Evolutionary conservation across 2,113 vertebrate genomes (phyloP), one percentile per base, ranked within the genome.

Genomic region (Gnathonemus longibarbis): DNA sequence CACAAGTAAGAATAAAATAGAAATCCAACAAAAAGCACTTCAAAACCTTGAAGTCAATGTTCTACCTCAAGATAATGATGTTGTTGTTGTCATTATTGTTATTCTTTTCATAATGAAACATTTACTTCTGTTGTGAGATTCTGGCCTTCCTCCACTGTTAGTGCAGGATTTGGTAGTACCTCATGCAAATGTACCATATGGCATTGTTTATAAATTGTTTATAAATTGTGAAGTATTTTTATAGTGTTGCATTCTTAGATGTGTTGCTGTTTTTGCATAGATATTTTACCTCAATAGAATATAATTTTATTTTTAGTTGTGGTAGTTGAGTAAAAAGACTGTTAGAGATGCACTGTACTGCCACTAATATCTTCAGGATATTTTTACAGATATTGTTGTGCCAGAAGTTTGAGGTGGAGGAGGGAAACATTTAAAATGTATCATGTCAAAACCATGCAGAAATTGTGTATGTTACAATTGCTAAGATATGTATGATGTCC

Each of bases 31-130:
- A 96, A 94, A 97, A 97, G 97, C 96, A 97, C 97, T 97, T 98
- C 97, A 96, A 97, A 96, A 97, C 96, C 95, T 96, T 97, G 97
- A 98, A 97, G 97, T 97, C 94, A 96, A 97, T 97, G 93, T 95
- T 98, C 98, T 99, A 99, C 98, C 98, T 99, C 98, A 98, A 97
- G 96, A 95, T 94, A 95, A 88, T 62, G 56, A 58, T 90, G 77
- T 90, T 88, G 53, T 86, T 66, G 74, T 88, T 89, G 56, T 94
- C 88, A 89, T 90, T 94, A 91, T 93, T 95, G 91, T 94, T 92
- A 50, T 89, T 74, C 50, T 93, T 94, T 94, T 93, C 92, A 94
- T 94, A 94, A 94, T 95, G 94, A 95, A 93, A 92, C 88, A 92
- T 93, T 91, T 92, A 87, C 50, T 8, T 89, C 7, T 91, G 91